phyloP scores from a whole-genome alignment of 2,797 vertebrate species.

The Alfaro cultratus region DNA sequence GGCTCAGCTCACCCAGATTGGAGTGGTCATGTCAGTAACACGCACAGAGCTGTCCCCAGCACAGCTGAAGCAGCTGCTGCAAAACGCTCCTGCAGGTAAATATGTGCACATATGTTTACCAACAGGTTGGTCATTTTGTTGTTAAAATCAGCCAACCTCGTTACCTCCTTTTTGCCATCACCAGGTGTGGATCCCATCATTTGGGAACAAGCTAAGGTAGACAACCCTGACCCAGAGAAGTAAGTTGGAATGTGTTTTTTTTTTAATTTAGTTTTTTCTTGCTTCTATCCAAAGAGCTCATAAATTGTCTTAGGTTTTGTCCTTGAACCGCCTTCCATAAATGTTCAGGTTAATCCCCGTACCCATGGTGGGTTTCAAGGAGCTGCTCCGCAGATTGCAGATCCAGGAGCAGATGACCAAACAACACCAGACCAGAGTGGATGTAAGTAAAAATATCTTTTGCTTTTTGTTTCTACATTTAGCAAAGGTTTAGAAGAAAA shows the following conservation, averaged over 20 bases:
- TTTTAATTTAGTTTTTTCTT: neutral
- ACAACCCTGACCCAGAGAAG: slow-evolving; percentile 98
- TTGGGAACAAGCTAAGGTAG: slow-evolving; percentile 99
- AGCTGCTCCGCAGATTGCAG: slow-evolving; percentile 92
- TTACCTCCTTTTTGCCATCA: slow-evolving; percentile 14
- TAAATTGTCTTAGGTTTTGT: neutral
- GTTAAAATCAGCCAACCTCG: neutral
- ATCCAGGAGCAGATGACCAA: slow-evolving; percentile 99
- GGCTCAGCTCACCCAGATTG: slow-evolving; percentile 88
- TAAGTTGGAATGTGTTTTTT: slow-evolving; percentile 68
- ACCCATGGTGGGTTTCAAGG: slow-evolving; percentile 98
- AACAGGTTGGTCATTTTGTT: too few relatives aligned
- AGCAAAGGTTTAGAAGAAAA: neutral
- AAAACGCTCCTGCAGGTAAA: slow-evolving; percentile 92
- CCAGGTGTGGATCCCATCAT: slow-evolving; percentile 97
- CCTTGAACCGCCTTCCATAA: neutral
- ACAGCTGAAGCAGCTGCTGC: slow-evolving; percentile 93
- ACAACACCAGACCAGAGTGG: slow-evolving; percentile 96
- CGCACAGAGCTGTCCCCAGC: slow-evolving; percentile 91
- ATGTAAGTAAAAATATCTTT: slow-evolving; percentile 81
- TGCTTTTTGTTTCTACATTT: slow-evolving; percentile 2
- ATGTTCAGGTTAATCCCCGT: slow-evolving; percentile 91
- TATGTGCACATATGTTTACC: neutral
- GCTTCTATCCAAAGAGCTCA: neutral
- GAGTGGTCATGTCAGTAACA: slow-evolving; percentile 87